Percentiles rank a stretch among this genome's conserved stretches.
Evolutionary conservation across 1,140 invertebrate species (phyloP).

Genomic region (Glossosoma conforme): DNA sequence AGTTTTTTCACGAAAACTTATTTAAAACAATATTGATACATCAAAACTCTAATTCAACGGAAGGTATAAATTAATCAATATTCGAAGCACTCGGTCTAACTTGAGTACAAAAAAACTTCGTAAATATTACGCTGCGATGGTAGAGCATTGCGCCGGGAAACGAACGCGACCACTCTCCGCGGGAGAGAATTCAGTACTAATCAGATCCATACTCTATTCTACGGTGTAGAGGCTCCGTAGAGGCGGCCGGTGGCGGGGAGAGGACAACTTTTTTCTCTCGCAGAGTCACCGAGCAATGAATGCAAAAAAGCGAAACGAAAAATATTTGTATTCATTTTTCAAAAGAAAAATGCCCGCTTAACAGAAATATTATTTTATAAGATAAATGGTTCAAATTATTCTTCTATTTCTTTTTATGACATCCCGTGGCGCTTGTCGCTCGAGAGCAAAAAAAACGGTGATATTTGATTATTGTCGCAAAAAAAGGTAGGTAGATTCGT

Average conservation of each 20-base stretch:
- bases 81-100: not conserved
- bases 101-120: not conserved
- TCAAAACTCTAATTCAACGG: too few species aligned
- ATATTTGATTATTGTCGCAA: too few species aligned
- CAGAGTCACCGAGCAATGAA: not conserved
- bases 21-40: too few species aligned
- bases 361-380: slow-evolving; percentile 1
- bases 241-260: not conserved
- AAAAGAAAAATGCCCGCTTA: slow-evolving; percentile 6
- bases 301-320: slow-evolving; percentile 13
- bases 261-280: not conserved
- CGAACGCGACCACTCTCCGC: slow-evolving; percentile 9
- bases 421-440: too few species aligned
- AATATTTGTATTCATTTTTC: slow-evolving; percentile 7
- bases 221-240: slow-evolving; percentile 4
- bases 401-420: not conserved
- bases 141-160: not conserved
- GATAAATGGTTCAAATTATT: not conserved
- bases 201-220: slow-evolving; percentile 16
- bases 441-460: too few species aligned
- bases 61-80: not conserved
- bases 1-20: too few species aligned
- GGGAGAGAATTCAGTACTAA: slow-evolving; percentile 20
- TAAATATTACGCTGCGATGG: not conserved
- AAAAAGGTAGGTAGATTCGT: too few species aligned